Conservation (phyloP, 2,888 invertebrate genomes). For the Spodoptera picta region DNA sequence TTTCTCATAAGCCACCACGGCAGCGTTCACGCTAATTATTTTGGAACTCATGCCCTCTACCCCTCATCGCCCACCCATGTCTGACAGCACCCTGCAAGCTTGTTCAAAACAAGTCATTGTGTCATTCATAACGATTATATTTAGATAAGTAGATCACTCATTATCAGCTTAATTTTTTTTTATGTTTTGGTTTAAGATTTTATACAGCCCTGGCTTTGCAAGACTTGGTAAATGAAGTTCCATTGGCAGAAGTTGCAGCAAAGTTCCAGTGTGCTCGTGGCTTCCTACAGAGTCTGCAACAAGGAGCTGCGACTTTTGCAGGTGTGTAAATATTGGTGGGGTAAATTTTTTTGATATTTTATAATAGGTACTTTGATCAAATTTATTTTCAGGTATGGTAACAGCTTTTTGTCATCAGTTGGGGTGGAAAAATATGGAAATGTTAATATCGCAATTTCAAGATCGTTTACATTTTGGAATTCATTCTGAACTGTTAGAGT, state of each 20-base stretch:
- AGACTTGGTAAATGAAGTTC: constrained; percentile 97
- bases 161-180: neutral
- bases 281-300: constrained; percentile 97
- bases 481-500: constrained; percentile 96
- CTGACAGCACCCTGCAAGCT: too few relatives aligned
- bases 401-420: constrained; percentile 97
- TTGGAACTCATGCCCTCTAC: too few relatives aligned
- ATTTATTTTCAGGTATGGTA: constrained; percentile 93
- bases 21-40: too few relatives aligned
- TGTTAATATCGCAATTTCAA: constrained; percentile 97
- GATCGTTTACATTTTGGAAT: constrained; percentile 98
- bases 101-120: too few relatives aligned
- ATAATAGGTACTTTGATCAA: neutral
- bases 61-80: too few relatives aligned
- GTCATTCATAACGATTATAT: neutral
- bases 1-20: too few relatives aligned
- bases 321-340: constrained; percentile 82
- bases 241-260: constrained; percentile 93
- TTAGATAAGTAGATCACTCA: too few relatives aligned
- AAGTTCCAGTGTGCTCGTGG: constrained; percentile 97
- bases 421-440: constrained; percentile 97
- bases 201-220: constrained; percentile 96
- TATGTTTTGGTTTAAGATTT: constrained; percentile 88
- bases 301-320: constrained; percentile 98
- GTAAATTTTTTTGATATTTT: neutral